Base-by-base conservation (phyloP, 2,113 vertebrate species). In the Herpetotheres cachinnans region DNA sequence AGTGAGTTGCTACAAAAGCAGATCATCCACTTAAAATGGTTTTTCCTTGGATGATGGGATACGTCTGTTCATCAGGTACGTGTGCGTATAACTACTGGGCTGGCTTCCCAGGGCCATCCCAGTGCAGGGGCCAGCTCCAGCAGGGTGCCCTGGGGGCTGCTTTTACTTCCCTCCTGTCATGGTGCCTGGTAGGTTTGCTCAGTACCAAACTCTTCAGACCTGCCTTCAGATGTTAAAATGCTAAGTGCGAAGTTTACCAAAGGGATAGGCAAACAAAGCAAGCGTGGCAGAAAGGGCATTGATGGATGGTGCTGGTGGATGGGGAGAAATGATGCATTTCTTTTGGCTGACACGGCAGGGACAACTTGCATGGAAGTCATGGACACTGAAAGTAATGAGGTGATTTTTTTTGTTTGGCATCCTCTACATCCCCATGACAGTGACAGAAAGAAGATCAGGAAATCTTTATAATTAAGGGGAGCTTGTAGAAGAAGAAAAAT, bases 331-430 rank as follows among this genome's bases (percentile, higher is more conserved):
- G 52, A 62, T 86, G 63, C 32, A 7, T 91, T 93, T 84, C 83
- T 93, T 95, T 67, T 55, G 63, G 72, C 92, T 96, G 86, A 84
- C 44, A n/a, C 82, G 90, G 88, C 88, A 86, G 76, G 72, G 29
- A 70, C 63, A 71, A 14, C 50, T 32, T 89, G 74, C 47, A 40
- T 90, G 55, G 46, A 86, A 92, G 13, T 90, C 52, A 89, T 42
- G 76, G 71, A 16, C 32, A 12, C 54, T 78, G 83, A 50, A 92
- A 59, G 50, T 63, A 81, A 87, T 40, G 52, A 85, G 49, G 76
- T 46, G 10, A 30, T 13, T 59, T 81, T 55, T 27, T 29, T 86
- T 46, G 18, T 63, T 77, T 83, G 55, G 13, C 16, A 49, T 71
- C 0, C 0, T 86, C 26, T 86, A 3, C 34, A 36, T 87, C 27